Evolutionary conservation across 1,140 invertebrate genomes (phyloP), one percentile per base, ranked within the genome.

Genomic region (Lepidurus arcticus): DNA sequence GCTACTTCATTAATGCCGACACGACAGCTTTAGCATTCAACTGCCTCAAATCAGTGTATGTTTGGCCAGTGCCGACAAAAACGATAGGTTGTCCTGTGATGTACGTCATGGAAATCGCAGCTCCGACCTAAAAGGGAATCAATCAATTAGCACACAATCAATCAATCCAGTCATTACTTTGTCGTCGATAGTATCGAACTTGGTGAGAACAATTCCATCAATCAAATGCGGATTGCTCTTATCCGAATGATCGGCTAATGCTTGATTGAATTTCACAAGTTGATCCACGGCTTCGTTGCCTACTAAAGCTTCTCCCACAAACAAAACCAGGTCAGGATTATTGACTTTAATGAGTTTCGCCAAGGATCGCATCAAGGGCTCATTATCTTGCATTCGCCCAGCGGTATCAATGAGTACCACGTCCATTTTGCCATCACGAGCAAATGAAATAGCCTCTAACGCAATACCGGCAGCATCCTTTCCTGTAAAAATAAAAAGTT

Each of bases 221-320:
- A 99, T 98, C 75, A 94, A 90, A 86, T 96, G 94, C 1, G 95
- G 94, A 85, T 92, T 92, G n/a, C 86, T 85, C 34, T 91, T 91
- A 44, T 90, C 90, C 34, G 93, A 94, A 83, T 94, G 92, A 85
- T 96, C 94, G 11, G 93, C 93, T 13, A 99, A 87, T 4, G 97
- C 96, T 85, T 98, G 94, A 87, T 99, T 99, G 85, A 99, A 99
- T 86, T 99, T 99, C 0, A 96, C 92, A 73, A 99, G 88, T 85
- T 99, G 98, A 87, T 99, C 98, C 42, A 99, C 97, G 74, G 98
- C 98, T 86, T 99, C 98, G 85, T 99, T 99, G n/a, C 98, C 98
- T 16, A 99, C 98, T 1, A 99, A 86, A 0, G 98, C 98, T 86
- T 99, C 98, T 1, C 98, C 98, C 7, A 99, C 98, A 86, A 99